phyloP scores from a whole-genome alignment of 2,113 vertebrate species.

The Stictonetta naevosa region DNA sequence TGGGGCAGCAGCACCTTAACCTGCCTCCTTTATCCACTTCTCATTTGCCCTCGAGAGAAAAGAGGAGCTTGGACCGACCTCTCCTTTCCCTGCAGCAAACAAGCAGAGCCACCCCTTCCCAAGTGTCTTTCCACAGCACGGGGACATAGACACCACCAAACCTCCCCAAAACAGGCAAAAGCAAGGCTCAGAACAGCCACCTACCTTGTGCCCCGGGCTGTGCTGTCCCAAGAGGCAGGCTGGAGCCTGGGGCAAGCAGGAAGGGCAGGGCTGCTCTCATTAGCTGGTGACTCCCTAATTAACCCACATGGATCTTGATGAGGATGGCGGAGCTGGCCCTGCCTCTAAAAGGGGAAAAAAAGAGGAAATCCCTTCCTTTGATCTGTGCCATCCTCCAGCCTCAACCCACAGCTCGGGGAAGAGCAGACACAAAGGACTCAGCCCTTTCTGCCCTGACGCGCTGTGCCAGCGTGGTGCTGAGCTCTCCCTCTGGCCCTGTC shows the following conservation, averaged over 20 bases:
- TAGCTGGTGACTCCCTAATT: background rate
- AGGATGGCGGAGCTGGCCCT: background rate
- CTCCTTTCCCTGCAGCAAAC: background rate
- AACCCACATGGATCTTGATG: background rate
- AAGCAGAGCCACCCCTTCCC: background rate
- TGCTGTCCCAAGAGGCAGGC: rapidly evolving
- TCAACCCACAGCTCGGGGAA: background rate
- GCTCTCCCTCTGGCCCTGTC: background rate
- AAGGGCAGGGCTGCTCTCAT: background rate
- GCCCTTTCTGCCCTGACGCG: background rate
- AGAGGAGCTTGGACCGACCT: rapidly evolving
- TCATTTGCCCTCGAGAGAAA: background rate
- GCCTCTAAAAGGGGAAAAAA: background rate
- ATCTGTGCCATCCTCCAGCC: background rate
- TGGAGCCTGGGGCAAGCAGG: rapidly evolving
- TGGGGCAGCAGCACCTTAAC: background rate
- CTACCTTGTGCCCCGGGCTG: rapidly evolving
- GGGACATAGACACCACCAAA: background rate
- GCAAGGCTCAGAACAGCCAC: background rate
- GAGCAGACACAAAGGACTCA: background rate
- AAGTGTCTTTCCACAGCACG: background rate
- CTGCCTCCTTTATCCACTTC: background rate
- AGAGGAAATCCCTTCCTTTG: background rate
- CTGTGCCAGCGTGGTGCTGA: background rate
- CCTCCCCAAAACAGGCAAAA: background rate